Base-by-base conservation (phyloP, 2,888 invertebrate species). In the Mongoloraphidia duomilia region DNA sequence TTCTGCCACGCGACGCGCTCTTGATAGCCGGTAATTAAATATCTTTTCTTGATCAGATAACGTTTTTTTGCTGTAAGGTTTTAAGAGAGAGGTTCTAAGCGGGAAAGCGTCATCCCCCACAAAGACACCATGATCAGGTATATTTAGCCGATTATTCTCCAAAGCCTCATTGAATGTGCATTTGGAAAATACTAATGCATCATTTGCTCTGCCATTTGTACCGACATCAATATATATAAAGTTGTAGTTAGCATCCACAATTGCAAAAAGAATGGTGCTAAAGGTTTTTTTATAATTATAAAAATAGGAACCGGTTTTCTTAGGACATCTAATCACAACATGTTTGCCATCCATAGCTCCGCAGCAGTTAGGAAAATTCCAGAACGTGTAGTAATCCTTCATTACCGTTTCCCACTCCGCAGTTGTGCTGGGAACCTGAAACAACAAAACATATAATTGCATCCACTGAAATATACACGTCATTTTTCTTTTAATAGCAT, bases 1-100 rank as follows among this genome's bases (percentile, higher is more conserved):
- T 56, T 59, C 54, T 36, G 50, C 49, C 11, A 52, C 47, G 34
- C 52, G 46, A 12, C 57, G 43, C 44, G 56, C 55, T 44, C 57
- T 49, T 14, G 56, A 59, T 35, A 59, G 50, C 34, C 55, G 43
- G 51, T 57, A 59, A 52, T 57, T 58, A 48, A 56, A 56, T 46
- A 53, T 49, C 51, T 53, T 54, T 42, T 55, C 49, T 49, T 54
- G 47, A 11, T 48, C 34, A 36, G 44, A 35, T 35, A 50, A 50
- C 37, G 47, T 49, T 41, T 44, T 47, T 48, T 47, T 51, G 47
- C 42, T 50, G 34, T 52, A 50, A 50, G 54, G 55, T 49, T 54
- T 54, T 14, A 50, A 17, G 37, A 54, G 26, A 47, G 53, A 45
- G 8, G 47, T 53, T 46, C 46, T 36, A 46, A 57, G 49, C 13